Evolutionary conservation across 2,888 invertebrate genomes (phyloP), one percentile per base, ranked within the genome.

Genomic region (Caenorhabditis becei): DNA sequence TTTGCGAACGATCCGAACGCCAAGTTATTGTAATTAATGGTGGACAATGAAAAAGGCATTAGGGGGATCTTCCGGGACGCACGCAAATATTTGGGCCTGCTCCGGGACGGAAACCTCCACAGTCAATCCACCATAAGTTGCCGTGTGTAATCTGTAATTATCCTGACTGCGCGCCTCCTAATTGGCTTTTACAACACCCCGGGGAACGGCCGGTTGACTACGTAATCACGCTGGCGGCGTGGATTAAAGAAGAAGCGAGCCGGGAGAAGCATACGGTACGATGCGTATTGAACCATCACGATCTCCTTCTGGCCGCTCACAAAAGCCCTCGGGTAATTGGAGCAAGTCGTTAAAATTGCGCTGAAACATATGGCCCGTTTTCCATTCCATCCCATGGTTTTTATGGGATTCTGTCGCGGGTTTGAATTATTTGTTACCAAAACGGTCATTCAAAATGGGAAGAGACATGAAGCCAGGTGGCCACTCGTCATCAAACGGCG

Each of bases 21-120:
- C 63, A 69, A 69, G 69, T 69, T 69, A 69, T 69, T 69, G 69
- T 69, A 69, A 69, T 69, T 59, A 59, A 44, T 69, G 47, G 47
- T 59, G 54, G 58, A 56, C 47, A 58, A 54, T 54, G 54, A 54
- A 54, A 54, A 54, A 54, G 54, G 28, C 54, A 54, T 54, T 54
- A 54, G 54, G 28, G n/a, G 49, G 23, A 24, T 56, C 37, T 41
- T 41, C 59, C 24, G 59, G 41, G 24, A 8, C 26, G 56, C 23
- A 23, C 20, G 24, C 59, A 58, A 58, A 58, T 58, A 58, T 58
- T 58, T 37, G 58, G 26, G 26, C 14, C 41, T 41, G 26, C 53
- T 53, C 53, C 16, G 53, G 53, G 20, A 49, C 49, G 44, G 32
- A 10, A 10, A 32, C 4, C 5, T 32, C 32, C 10, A 32, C 32